Evolutionary conservation across 2,113 vertebrate genomes (phyloP), one percentile per base, ranked within the genome.

Genomic region (Perccottus glenii): DNA sequence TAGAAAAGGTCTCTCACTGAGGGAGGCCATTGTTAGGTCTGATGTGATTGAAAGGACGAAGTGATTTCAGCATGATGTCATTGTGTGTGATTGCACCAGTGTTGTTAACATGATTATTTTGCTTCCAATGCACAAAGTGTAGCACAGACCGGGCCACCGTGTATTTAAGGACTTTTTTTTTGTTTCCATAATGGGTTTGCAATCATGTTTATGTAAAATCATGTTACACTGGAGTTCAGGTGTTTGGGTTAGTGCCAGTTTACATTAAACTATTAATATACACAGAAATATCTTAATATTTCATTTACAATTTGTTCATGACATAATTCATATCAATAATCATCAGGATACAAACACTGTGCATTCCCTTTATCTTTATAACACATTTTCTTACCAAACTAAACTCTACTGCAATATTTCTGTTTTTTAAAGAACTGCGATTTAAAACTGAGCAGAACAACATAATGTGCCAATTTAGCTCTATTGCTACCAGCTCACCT

Each of bases 21-120:
- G 42, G 78, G 68, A 71, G 83, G 70, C 63, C 72, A 38, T 83
- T 64, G 59, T 81, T 84, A 70, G 53, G 60, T 61, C 27, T 52
- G 33, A 19, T 60, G 58, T 52, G 77, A 83, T 27, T 88, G 77
- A 78, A 74, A 47, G 71, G 67, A 64, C n/a, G 60, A 63, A 73
- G 77, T 85, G 55, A 40, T 78, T 87, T 80, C 59, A 58, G 70
- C 55, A 27, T 79, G 70, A 80, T 64, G 63, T 85, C 82, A 85
- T 43, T 67, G 75, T 83, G 47, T 74, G 67, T 69, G 72, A 83
- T 84, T 82, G 64, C 66, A 76, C 64, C 85, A 85, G 75, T 75
- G 67, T 56, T 32, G 56, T 81, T 83, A 78, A 80, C 38, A 40
- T 70, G 76, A 84, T 87, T 79, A 78, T 77, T 80, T 42, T 46